Evolutionary conservation across 2,888 invertebrate genomes (phyloP), one percentile per base, ranked within the genome.

Genomic region (Agriotes lineatus): DNA sequence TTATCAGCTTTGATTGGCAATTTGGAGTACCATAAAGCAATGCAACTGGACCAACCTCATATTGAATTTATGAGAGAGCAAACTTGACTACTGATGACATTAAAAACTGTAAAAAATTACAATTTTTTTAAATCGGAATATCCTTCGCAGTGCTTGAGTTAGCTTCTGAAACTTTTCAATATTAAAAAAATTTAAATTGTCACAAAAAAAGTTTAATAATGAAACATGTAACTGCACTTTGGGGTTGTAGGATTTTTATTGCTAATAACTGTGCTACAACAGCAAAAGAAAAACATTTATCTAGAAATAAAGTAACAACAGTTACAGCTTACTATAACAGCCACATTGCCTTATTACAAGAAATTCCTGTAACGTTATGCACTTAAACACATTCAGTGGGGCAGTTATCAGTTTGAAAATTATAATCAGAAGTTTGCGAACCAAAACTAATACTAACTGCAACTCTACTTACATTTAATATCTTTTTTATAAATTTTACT

Each of bases 191-290:
- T n/a, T n/a, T n/a, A n/a, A n/a, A n/a, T n/a, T n/a, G n/a, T n/a
- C n/a, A n/a, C n/a, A n/a, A n/a, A n/a, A n/a, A n/a, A n/a, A n/a
- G n/a, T n/a, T n/a, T n/a, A n/a, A n/a, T n/a, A n/a, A n/a, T n/a
- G n/a, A n/a, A n/a, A n/a, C n/a, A n/a, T n/a, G n/a, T n/a, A n/a
- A n/a, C n/a, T n/a, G n/a, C n/a, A n/a, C n/a, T n/a, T 16, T 42
- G 89, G 80, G 56, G 85, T 86, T 0, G 88, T 88, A 20, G 81
- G 78, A 61, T 79, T 77, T 30, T 65, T 69, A 69, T 69, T 69
- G 65, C 69, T 69, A 65, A 60, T 61, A 48, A 50, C 33, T 42
- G 50, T 60, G 56, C 56, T 68, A 68, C 62, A 68, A 68, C 62
- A 57, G 60, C 52, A 65, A 64, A 64, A 56, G 35, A 62, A 58